Evolutionary conservation across 1,140 invertebrate genomes (phyloP).

Genomic region (Drosophila nigromelanica): DNA sequence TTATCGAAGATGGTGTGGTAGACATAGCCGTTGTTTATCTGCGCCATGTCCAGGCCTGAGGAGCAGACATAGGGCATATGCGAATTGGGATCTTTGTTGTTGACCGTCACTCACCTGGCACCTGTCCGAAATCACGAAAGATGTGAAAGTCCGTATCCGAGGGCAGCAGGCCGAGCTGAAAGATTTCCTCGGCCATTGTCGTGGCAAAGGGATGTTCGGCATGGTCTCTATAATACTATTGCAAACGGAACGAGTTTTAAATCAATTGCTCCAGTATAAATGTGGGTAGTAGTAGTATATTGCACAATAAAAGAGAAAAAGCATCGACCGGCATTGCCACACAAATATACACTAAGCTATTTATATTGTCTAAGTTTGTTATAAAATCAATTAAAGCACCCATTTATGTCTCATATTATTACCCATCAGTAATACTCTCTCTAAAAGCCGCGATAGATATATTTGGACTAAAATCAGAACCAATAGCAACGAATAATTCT

Average conservation of each 20-base stretch:
- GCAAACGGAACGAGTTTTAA: not conserved
- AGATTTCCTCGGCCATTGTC: slow-evolving; percentile 96
- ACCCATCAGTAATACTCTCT: too few species aligned
- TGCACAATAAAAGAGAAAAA: slow-evolving; percentile 86
- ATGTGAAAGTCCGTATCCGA: slow-evolving; percentile 98
- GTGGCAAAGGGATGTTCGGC: slow-evolving; percentile 92
- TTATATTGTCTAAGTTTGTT: too few species aligned
- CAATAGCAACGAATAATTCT: too few species aligned
- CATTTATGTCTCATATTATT: too few species aligned
- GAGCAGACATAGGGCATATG: not conserved
- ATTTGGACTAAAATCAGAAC: too few species aligned
- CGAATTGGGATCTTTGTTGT: too few species aligned
- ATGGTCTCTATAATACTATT: slow-evolving; percentile 56
- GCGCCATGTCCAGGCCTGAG: slow-evolving; percentile 83
- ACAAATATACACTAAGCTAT: too few species aligned
- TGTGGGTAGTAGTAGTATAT: slow-evolving; percentile 84
- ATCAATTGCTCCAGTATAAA: not conserved
- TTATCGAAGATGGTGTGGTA: slow-evolving; percentile 95
- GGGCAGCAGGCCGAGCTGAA: slow-evolving; percentile 95
- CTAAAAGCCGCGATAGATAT: too few species aligned
- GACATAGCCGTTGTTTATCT: slow-evolving; percentile 95
- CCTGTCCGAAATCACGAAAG: slow-evolving; percentile 93
- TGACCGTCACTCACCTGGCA: slow-evolving; percentile 85
- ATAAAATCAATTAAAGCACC: too few species aligned
- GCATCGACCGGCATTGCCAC: too few species aligned